phyloP scores from a whole-genome alignment of 2,888 invertebrate species.

The Brachypalpus laphriformis region DNA sequence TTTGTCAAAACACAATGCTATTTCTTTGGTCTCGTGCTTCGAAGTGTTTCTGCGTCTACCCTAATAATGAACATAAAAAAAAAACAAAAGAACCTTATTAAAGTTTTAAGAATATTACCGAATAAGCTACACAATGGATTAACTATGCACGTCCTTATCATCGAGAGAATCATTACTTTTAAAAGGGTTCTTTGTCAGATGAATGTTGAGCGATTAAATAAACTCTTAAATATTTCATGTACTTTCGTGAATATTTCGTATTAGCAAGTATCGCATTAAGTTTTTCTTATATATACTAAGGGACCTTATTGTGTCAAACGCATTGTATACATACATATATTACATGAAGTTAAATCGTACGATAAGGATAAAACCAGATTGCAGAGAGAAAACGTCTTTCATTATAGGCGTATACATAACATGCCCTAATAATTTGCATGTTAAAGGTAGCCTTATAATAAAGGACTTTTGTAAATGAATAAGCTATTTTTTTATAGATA shows the following conservation, averaged over 20 bases:
- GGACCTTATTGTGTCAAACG: not conserved
- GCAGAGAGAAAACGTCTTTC: not conserved
- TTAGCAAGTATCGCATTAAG: not conserved
- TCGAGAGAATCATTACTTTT: not conserved
- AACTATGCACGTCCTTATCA: not conserved
- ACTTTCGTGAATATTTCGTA: not conserved
- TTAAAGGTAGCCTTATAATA: too few species aligned
- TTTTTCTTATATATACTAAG: not conserved
- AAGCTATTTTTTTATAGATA: not conserved
- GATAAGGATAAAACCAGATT: not conserved
- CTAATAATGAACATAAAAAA: too few species aligned
- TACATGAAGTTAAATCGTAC: not conserved
- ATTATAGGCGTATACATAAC: too few species aligned
- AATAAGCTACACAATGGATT: not conserved
- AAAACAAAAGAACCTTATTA: not conserved
- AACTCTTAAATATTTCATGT: not conserved
- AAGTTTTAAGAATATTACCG: not conserved
- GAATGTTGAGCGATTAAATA: not conserved
- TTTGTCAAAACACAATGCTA: too few species aligned
- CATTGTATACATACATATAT: too few species aligned
- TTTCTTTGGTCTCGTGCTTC: too few species aligned
- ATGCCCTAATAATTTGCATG: too few species aligned
- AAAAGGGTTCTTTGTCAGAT: not conserved
- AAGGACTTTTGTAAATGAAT: too few species aligned
- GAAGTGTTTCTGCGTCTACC: too few species aligned